Evolutionary conservation across 2,888 invertebrate species (phyloP), one percentile per base, ranked within the genome.

Genomic region (Amitus sp.): DNA sequence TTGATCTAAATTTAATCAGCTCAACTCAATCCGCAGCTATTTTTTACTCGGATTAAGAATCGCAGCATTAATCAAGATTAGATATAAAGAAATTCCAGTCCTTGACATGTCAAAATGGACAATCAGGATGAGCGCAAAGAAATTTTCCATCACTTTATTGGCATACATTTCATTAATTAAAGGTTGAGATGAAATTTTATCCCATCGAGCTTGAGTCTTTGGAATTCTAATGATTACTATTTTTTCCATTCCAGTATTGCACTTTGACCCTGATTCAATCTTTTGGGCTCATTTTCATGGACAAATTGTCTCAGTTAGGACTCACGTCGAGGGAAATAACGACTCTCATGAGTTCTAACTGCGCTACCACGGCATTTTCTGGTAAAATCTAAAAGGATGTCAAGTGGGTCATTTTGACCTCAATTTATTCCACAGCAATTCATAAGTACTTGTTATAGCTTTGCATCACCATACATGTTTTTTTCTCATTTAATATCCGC

Each of bases 211-310:
- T n/a, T n/a, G n/a, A n/a, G n/a, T n/a, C n/a, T n/a, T n/a, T n/a
- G n/a, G n/a, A n/a, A n/a, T n/a, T n/a, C n/a, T n/a, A n/a, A n/a
- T n/a, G n/a, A n/a, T n/a, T n/a, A n/a, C n/a, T n/a, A n/a, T n/a
- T 12, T 39, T 27, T 28, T 27, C 17, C 50, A 12, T 34, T 46
- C 63, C 83, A 92, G 91, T 79, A 91, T 7, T 87, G 88, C 52
- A 85, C 87, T 12, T 85, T 90, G 67, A 89, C 90, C 2, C 83
- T 89, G 69, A 82, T 90, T 55, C 91, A 91, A 80, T 89, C 89
- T 73, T 91, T 91, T 71, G 91, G 90, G 0, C 84, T 92, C 19
- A 83, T 91, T 55, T 91, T 90, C 76, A 86, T 89, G 13, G 88
- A 89, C 69, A 87, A 86, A 68, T 87, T 91, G 68, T 70, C 82